Evolutionary conservation across 2,113 vertebrate genomes (phyloP).

Genomic region (Numida meleagris): DNA sequence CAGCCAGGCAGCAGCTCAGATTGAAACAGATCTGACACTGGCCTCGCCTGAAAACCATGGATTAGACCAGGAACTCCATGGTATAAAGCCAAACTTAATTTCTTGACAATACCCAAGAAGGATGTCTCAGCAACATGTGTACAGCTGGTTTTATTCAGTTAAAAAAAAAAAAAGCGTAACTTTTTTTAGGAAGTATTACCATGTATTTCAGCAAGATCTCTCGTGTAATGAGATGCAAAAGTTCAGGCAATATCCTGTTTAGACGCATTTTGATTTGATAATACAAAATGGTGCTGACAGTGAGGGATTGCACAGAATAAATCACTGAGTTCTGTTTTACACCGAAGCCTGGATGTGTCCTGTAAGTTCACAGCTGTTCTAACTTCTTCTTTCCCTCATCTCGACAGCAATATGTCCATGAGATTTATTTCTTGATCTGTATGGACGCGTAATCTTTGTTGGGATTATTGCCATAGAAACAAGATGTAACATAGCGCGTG

Average conservation of each 20-base stretch:
- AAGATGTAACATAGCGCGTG: background rate
- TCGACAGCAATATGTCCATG: conserved; percentile 32
- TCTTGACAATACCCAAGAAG: background rate
- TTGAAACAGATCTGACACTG: background rate
- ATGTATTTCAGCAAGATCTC: background rate
- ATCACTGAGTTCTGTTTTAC: background rate
- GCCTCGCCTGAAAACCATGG: background rate
- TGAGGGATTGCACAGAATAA: background rate
- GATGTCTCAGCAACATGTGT: background rate
- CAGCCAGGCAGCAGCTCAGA: background rate
- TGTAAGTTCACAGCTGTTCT: conserved; percentile 26
- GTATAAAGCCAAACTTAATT: background rate
- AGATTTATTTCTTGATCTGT: conserved; percentile 51
- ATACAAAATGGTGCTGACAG: background rate
- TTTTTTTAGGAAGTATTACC: background rate
- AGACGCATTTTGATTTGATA: conserved; percentile 19
- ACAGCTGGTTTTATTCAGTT: background rate
- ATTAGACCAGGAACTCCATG: background rate
- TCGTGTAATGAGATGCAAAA: background rate
- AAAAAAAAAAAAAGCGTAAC: background rate
- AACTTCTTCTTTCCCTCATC: conserved; percentile 7
- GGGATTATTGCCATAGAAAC: conserved; percentile 67
- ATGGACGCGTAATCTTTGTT: conserved; percentile 10
- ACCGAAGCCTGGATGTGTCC: background rate
- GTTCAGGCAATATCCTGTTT: conserved; percentile 27